Evolutionary conservation across 2,888 invertebrate genomes (phyloP).

Genomic region (Actias luna): DNA sequence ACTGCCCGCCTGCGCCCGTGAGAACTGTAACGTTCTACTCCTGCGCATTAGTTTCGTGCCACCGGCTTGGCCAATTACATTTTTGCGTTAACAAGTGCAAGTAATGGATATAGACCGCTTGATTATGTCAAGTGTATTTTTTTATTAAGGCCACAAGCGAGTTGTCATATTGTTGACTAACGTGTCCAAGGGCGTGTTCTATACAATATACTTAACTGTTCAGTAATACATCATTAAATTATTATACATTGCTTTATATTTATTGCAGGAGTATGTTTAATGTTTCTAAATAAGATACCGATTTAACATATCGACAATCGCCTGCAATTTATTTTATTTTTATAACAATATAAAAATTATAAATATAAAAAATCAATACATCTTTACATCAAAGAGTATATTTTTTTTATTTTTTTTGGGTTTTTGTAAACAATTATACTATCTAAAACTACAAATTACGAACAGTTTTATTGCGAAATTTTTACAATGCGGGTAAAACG

Average conservation of each 20-base stretch:
- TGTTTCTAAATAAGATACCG: neutral
- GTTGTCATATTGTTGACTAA: neutral
- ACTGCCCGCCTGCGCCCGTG: constrained; percentile 46
- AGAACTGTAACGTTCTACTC: constrained; percentile 62
- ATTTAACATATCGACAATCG: too few relatives aligned
- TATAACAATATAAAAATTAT: neutral
- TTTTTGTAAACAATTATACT: neutral
- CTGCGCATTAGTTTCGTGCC: constrained; percentile 60
- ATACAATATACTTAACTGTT: neutral
- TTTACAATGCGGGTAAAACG: constrained; percentile 61
- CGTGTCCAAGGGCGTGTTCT: neutral
- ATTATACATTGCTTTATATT: neutral
- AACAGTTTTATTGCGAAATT: constrained; percentile 32
- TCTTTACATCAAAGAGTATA: neutral
- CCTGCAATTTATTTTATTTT: too few relatives aligned
- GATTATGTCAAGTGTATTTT: constrained; percentile 29
- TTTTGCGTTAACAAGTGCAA: constrained; percentile 64
- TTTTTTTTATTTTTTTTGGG: neutral
- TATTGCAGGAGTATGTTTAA: neutral
- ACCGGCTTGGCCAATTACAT: constrained; percentile 57
- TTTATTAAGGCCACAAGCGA: constrained; percentile 23
- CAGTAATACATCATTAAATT: neutral
- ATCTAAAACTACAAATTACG: neutral
- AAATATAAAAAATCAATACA: neutral
- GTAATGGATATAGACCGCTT: constrained; percentile 34